A percentile compares a stretch with the other conserved stretches of the same genome.
Evolutionary conservation across 1,140 invertebrate species (phyloP).

Genomic region (Meloidogyne floridensis): DNA sequence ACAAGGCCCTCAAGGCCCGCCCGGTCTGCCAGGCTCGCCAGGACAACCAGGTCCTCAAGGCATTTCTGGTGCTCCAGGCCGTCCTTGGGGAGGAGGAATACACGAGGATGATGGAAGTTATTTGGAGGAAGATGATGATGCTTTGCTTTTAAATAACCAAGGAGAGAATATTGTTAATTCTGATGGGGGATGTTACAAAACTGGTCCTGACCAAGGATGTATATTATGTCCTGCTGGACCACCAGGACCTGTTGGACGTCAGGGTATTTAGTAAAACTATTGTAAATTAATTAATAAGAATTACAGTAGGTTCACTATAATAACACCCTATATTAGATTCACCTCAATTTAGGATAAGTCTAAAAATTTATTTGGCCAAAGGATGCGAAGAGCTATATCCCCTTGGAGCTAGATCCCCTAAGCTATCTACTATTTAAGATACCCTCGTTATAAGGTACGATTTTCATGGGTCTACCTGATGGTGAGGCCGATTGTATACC

Average conservation of each 20-base stretch:
- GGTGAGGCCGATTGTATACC: no score
- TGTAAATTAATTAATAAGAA: neutral
- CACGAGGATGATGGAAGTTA: constrained; percentile 3
- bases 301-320: neutral
- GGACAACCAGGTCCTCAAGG: neutral
- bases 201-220: neutral
- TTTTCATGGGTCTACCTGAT: no score
- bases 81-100: constrained; percentile 5
- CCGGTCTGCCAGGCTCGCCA: neutral
- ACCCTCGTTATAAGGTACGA: no score
- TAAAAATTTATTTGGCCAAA: no score
- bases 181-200: neutral
- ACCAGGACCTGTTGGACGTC: neutral
- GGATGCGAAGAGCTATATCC: no score
- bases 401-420: no score
- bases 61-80: neutral
- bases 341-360: no score
- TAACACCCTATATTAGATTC: no score
- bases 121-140: neutral
- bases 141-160: neutral
- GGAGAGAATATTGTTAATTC: neutral
- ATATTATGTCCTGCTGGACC: neutral
- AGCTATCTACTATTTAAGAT: no score
- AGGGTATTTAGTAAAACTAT: neutral
- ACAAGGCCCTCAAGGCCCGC: neutral